Conservation (phyloP, 2,888 invertebrate species). For the Andricus quercusramuli region DNA sequence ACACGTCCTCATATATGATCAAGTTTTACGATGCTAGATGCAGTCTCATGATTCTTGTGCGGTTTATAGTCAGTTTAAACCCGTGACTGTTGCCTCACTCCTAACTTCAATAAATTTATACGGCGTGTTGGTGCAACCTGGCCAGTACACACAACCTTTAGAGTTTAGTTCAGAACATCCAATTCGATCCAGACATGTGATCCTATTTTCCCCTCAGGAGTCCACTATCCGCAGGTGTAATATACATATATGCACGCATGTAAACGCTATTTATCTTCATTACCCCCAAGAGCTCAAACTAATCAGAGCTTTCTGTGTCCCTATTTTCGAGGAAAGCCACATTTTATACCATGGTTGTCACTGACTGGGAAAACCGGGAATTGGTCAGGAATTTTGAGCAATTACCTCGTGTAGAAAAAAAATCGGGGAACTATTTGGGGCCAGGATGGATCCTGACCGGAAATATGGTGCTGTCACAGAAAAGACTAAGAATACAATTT, state of each 20-base stretch:
- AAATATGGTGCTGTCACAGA: no score
- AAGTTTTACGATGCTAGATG: conserved; percentile 38
- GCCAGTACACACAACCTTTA: conserved; percentile 6
- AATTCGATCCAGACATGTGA: conserved; percentile 20
- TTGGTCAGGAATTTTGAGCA: no score
- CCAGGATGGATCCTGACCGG: no score
- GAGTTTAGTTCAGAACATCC: conserved; percentile 23
- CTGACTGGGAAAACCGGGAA: no score
- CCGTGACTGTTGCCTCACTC: conserved; percentile 37
- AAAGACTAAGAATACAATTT: no score
- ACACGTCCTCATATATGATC: conserved; percentile 43
- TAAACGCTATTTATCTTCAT: conserved; percentile 16
- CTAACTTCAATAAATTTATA: conserved; percentile 40
- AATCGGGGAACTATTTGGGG: no score
- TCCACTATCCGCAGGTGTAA: background rate
- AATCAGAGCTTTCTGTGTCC: conserved; percentile 1
- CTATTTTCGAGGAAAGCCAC: background rate
- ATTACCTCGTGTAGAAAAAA: no score
- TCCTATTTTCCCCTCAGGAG: conserved; percentile 30
- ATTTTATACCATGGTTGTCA: background rate
- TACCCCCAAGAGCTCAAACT: conserved; percentile 12
- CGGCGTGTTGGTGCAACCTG: conserved; percentile 33
- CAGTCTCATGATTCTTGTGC: conserved; percentile 42
- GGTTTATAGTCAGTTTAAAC: conserved; percentile 40
- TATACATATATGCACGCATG: conserved; percentile 1